Percentiles rank a stretch among this genome's conserved stretches.
Conservation (phyloP, 2,113 vertebrate species). For the Neotragus moschatus region DNA sequence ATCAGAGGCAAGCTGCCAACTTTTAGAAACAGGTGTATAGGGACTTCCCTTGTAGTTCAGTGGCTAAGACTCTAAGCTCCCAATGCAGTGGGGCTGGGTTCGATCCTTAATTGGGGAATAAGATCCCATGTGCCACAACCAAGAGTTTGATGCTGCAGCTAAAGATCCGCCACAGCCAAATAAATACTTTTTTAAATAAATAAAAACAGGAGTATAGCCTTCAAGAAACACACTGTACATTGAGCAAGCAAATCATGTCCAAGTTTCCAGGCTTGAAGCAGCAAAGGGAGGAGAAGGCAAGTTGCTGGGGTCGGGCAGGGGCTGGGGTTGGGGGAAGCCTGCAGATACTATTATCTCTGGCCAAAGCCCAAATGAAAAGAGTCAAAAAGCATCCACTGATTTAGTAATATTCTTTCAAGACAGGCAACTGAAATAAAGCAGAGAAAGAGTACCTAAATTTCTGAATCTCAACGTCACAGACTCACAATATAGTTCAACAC, state of each 20-base stretch:
- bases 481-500: background rate
- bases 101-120: background rate
- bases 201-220: background rate
- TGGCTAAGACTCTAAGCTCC: background rate
- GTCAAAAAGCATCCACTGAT: background rate
- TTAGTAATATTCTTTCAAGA: background rate
- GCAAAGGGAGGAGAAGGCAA: background rate
- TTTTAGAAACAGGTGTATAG: background rate
- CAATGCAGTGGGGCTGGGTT: background rate
- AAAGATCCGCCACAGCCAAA: background rate
- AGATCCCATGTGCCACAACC: background rate
- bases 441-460: background rate
- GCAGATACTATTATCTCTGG: background rate
- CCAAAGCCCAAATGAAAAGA: background rate
- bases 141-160: background rate
- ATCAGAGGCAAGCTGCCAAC: background rate
- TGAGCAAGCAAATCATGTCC: background rate
- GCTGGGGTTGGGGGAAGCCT: background rate
- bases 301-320: background rate
- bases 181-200: background rate
- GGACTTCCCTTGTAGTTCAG: background rate
- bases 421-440: background rate
- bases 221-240: background rate
- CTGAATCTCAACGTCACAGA: background rate
- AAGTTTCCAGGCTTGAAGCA: constrained; percentile 14